phyloP scores from a whole-genome alignment of 2,888 invertebrate species.

The Orchestes rusci region DNA sequence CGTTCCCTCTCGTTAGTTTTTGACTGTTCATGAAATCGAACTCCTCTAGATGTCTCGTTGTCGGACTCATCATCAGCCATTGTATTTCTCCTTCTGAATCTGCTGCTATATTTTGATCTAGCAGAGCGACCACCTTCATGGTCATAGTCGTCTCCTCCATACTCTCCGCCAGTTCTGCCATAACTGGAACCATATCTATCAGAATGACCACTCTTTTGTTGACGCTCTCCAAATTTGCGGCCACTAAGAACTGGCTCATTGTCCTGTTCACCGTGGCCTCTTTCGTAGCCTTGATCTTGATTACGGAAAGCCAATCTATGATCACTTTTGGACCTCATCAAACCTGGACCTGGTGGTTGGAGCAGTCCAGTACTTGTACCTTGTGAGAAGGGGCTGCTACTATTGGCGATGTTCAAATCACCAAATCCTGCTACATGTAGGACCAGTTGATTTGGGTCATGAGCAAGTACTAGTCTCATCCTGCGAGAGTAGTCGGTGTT shows the following conservation, averaged over 20 bases:
- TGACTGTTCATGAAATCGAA: conserved; percentile 59
- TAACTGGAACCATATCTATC: conserved; percentile 39
- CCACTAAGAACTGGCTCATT: conserved; percentile 64
- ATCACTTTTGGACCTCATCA: conserved; percentile 90
- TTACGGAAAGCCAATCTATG: conserved; percentile 84
- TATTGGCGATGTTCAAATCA: conserved; percentile 73
- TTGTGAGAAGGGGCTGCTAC: conserved; percentile 42
- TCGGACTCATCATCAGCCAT: conserved; percentile 72
- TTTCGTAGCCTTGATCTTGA: conserved; percentile 57
- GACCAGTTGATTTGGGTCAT: conserved; percentile 87
- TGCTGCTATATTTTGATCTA: conserved; percentile 61
- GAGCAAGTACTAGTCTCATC: conserved; percentile 79
- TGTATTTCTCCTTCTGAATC: conserved; percentile 44
- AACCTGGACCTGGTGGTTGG: conserved; percentile 60
- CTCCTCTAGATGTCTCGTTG: conserved; percentile 54
- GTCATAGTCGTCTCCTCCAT: conserved; percentile 59
- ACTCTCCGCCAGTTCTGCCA: conserved; percentile 48
- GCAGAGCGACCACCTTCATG: conserved; percentile 56
- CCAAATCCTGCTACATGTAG: conserved; percentile 84
- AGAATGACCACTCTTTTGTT: conserved; percentile 31
- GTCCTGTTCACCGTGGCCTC: conserved; percentile 50
- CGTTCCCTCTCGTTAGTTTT: conserved; percentile 59
- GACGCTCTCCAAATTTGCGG: conserved; percentile 70
- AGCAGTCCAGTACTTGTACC: conserved; percentile 46
- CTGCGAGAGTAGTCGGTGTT: conserved; percentile 81